A percentile compares a stretch with the other conserved stretches of the same genome.
Evolutionary conservation across 2,797 vertebrate genomes (phyloP).

Genomic region (Choloepus didactylus): DNA sequence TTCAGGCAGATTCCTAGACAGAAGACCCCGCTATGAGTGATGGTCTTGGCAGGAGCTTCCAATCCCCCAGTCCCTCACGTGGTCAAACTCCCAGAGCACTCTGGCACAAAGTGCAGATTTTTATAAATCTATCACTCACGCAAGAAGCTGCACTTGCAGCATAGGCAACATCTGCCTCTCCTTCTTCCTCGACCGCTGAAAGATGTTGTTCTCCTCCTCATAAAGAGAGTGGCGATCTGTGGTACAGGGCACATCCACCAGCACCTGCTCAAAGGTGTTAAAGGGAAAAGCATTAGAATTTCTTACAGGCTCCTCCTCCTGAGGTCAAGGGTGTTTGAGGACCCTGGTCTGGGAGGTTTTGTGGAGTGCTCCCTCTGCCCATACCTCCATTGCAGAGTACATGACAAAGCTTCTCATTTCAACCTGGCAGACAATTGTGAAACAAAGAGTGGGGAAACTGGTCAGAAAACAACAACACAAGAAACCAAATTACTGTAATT

Average conservation of each 20-base stretch:
- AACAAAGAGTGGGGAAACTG: slow-evolving; percentile 28
- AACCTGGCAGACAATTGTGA: slow-evolving; percentile 45
- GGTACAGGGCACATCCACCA: slow-evolving; percentile 97
- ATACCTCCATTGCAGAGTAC: not conserved
- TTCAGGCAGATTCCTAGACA: not conserved
- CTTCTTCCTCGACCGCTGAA: slow-evolving; percentile 90
- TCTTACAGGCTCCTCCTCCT: not conserved
- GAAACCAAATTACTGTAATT: not conserved
- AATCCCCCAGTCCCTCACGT: not conserved
- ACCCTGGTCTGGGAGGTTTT: not conserved
- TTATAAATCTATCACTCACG: slow-evolving; percentile 90
- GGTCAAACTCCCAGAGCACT: not conserved
- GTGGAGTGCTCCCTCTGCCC: not conserved
- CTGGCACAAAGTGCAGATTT: not conserved
- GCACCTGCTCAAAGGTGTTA: slow-evolving; percentile 89
- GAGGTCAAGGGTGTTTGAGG: not conserved
- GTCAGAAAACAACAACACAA: slow-evolving; percentile 33
- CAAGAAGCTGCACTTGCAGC: slow-evolving; percentile 93
- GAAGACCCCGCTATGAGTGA: not conserved
- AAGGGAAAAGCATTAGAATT: slow-evolving; percentile 10
- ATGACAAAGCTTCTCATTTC: slow-evolving; percentile 58
- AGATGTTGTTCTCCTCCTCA: slow-evolving; percentile 96
- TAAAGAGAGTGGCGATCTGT: slow-evolving; percentile 94
- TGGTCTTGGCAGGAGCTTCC: not conserved
- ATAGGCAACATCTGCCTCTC: slow-evolving; percentile 94